Base-by-base conservation (phyloP, 2,113 vertebrate species). In the Cacatua alba region DNA sequence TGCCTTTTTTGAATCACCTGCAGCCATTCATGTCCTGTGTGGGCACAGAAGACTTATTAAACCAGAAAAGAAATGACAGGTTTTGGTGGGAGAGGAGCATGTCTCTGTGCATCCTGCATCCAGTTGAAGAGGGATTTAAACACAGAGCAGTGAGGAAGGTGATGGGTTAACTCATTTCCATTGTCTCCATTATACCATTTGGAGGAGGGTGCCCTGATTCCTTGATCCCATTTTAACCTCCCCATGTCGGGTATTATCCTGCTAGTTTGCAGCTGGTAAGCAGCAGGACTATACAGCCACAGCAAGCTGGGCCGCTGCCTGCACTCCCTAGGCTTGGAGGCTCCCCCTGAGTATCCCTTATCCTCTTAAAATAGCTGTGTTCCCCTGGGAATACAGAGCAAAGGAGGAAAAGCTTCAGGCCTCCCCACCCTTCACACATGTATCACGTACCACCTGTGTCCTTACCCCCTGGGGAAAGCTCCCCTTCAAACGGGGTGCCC, bases 181-280 rank as follows among this genome's bases (percentile, higher is more conserved):
- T 60, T 43, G 1, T 6, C 84, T 43, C 0, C 7, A 0, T 21
- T 19, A 0, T 3, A 4, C 31, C 8, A 1, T n/a, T 19, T 31
- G 70, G 43, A 53, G 35, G 15, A 37, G n/a, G 29, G 5, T 20
- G 9, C 55, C 43, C 52, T 4, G 9, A 21, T 14, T 75, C 65
- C 51, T 26, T 13, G 7, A 31, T 64, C 51, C 52, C 25, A 8
- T 75, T 59, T 49, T 25, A 29, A 79, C 51, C 23, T 51, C 37
- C 37, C n/a, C 1, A 6, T 2, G 49, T 28, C 5, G 0, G 14
- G 4, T 75, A 18, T 16, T 3, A 2, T 8, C 60, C 92, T 53
- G n/a, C 26, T 62, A 35, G 17, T 75, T 79, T 68, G 62, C 43
- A 63, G 11, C 65, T 63, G 37, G 57, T 24, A 3, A 49, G 31